Evolutionary conservation across 2,797 vertebrate species (phyloP), one percentile per base, ranked within the genome.

Genomic region (Brotula barbata): DNA sequence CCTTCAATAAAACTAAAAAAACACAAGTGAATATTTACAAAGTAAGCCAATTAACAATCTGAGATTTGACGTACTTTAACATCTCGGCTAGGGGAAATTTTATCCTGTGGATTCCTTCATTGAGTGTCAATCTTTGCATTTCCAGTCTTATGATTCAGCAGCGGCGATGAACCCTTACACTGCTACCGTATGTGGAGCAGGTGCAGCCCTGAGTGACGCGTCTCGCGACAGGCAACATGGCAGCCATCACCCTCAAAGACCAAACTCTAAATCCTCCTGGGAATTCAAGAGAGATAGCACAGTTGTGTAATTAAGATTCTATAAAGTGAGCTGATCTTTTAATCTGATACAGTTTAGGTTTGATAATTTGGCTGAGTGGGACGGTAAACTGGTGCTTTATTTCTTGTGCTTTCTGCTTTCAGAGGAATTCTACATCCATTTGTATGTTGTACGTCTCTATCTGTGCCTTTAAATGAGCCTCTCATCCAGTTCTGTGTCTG

Each of bases 401-500:
- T 43, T 40, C 76, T 47, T 56, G 54, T 13, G 39, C 28, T 36
- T 6, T 31, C 62, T 10, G 16, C 12, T 34, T 36, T 16, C 31
- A 33, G 9, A 11, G 31, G 56, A 65, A 64, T 61, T 63, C 64
- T 71, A 65, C 61, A 54, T 68, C 70, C 76, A 44, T 70, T 64
- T 64, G 72, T 64, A 66, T 74, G 66, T 68, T 40, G 42, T 10
- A 31, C 11, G 47, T 53, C 34, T 25, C 47, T 55, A 39, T 46
- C 44, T 47, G 49, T 69, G 70, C 75, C 65, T 77, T 49, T 75
- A 63, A 80, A 80, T 75, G 58, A 64, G 75, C 69, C 56, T 47
- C 65, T 76, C 81, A 58, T 67, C 79, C 56, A 28, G 66, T 62
- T 71, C 2, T 60, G 77, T 73, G 74, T 67, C 66, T 69, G 81